These are phyloP conservation scores for Batillaria attramentaria DNA, from an alignment of 1,140 invertebrate species.

Conservation along the genomic window DNA sequence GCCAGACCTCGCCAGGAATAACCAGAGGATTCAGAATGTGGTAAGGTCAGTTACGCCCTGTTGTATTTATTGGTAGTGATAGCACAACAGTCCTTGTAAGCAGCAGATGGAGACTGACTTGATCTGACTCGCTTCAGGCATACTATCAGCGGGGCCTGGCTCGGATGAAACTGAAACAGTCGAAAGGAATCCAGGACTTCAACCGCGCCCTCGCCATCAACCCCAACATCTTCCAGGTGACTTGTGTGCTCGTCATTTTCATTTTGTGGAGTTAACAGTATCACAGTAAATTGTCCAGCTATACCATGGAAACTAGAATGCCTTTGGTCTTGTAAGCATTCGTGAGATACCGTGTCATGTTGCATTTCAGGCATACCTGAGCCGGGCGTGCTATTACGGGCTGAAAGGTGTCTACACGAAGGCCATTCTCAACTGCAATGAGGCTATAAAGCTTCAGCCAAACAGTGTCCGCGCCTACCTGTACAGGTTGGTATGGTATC, in stretches of 20 bases:
- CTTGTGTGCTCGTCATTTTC: too few relatives aligned
- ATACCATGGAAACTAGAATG: background rate
- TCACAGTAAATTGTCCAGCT: background rate
- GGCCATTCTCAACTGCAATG: constrained; percentile 72
- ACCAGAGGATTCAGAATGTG: too few relatives aligned
- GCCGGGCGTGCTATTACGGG: constrained; percentile 69
- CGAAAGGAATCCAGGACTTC: constrained; percentile 69
- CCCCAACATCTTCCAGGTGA: constrained; percentile 68
- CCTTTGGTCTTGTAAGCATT: background rate
- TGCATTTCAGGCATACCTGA: constrained; percentile 67
- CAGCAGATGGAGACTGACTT: too few relatives aligned
- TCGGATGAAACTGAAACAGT: constrained; percentile 60
- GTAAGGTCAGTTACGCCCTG: too few relatives aligned
- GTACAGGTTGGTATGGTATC: constrained; percentile 63
- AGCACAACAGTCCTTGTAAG: too few relatives aligned
- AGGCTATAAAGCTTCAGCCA: constrained; percentile 70
- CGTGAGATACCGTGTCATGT: background rate
- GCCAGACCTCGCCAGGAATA: too few relatives aligned
- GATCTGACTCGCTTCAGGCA: constrained; percentile 58
- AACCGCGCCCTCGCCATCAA: constrained; percentile 70
- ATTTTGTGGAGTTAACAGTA: background rate
- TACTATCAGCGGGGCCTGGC: constrained; percentile 68
- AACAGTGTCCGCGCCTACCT: constrained; percentile 70
- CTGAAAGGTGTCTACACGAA: constrained; percentile 66
- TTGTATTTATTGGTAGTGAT: too few relatives aligned